Percentiles rank a stretch among this genome's conserved stretches.
Conservation (phyloP, 2,888 invertebrate genomes). For the Clunio marinus region DNA sequence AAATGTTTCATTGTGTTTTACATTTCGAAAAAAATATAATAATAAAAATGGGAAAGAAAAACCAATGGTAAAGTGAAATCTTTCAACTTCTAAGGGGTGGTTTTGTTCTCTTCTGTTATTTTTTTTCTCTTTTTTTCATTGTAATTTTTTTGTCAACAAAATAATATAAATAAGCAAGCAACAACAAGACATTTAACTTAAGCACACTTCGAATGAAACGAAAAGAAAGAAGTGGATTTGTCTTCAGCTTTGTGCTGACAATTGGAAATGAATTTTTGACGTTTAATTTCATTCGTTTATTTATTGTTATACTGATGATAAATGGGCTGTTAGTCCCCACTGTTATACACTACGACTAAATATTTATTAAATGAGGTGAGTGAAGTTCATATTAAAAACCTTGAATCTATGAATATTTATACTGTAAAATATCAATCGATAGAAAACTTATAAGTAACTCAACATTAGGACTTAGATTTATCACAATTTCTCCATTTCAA, state of each 20-base stretch:
- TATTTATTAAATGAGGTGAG: no score
- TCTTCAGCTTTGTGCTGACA: neutral
- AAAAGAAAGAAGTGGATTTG: constrained; percentile 2
- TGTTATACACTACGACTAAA: no score
- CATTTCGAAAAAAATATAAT: constrained; percentile 17
- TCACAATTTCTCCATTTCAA: no score
- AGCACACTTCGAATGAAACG: neutral
- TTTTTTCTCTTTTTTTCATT: no score
- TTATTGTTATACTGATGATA: neutral
- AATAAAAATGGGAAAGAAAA: neutral
- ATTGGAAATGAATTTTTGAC: constrained; percentile 7
- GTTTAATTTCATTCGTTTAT: neutral
- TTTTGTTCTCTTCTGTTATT: constrained; percentile 6
- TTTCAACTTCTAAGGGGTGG: neutral
- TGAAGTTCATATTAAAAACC: no score
- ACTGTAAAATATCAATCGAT: no score
- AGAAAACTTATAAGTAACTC: no score
- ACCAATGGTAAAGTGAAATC: neutral
- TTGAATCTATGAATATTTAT: no score
- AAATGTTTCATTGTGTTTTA: constrained; percentile 29
- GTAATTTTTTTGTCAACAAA: constrained; percentile 22
- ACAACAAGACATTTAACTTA: constrained; percentile 28
- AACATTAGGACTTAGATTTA: no score
- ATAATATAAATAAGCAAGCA: constrained; percentile 10
- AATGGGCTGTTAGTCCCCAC: neutral